Conservation (phyloP, 2,113 vertebrate species). For the Notiomystis cincta region DNA sequence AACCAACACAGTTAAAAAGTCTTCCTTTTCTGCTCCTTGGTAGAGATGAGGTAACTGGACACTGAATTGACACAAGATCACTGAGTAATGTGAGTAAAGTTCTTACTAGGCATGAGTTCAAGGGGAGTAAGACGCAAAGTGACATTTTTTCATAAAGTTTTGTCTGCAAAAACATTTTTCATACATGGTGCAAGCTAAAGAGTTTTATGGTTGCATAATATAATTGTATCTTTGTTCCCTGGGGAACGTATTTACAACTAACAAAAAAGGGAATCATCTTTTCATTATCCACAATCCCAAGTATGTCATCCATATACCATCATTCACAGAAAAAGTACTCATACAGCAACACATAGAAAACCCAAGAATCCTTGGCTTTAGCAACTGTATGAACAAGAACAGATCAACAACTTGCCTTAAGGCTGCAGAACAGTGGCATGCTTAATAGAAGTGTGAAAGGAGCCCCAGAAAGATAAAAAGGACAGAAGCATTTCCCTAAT, state of each 20-base stretch:
- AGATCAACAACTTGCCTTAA: not conserved
- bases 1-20: not conserved
- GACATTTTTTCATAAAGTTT: not conserved
- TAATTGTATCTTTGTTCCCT: not conserved
- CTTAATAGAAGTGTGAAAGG: not conserved
- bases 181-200: not conserved
- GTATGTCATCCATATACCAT: not conserved
- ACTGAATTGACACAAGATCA: not conserved
- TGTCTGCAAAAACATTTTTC: not conserved
- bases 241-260: not conserved
- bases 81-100: not conserved
- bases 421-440: not conserved
- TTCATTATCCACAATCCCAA: not conserved
- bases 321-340: not conserved
- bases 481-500: not conserved
- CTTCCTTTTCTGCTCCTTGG: not conserved
- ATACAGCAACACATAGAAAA: not conserved
- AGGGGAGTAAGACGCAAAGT: not conserved
- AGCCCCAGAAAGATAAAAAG: not conserved
- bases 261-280: not conserved
- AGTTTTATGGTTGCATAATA: not conserved
- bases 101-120: not conserved
- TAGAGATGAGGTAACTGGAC: not conserved
- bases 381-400: not conserved
- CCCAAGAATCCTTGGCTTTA: not conserved